Base-by-base conservation (phyloP, 2,888 invertebrate species). In the Erebia ligea region DNA sequence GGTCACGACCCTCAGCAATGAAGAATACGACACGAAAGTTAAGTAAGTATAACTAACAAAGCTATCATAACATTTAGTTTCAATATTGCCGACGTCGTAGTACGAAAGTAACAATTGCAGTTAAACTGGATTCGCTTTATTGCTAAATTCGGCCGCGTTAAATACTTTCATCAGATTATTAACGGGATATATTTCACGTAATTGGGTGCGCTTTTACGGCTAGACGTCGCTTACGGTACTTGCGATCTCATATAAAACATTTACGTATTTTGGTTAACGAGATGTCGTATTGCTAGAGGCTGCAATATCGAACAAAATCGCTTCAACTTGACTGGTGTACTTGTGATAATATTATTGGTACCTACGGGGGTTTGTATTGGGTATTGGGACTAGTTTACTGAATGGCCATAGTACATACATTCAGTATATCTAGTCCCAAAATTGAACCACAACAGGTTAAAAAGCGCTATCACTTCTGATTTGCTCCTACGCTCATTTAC, bases 111-210 rank as follows among this genome's bases (percentile, higher is more conserved):
- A 69, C 67, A 67, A 69, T 62, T 59, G 58, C 48, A 64, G 57
- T 58, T 17, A 63, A 74, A 72, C 72, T 68, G 66, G 70, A 71
- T 68, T 67, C 67, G 45, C 50, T 75, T 71, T 67, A 72, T 70
- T 67, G 63, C 70, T 67, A 61, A 62, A 67, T 68, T 65, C 70
- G 72, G 59, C 65, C 73, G 68, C 66, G 73, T 71, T 73, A 68
- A 66, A 71, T 66, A 71, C 73, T 76, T 75, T 72, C 71, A 71
- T 74, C 73, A 50, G 75, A 69, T 72, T 66, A 69, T 67, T 72
- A 74, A 74, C 74, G 72, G 74, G 67, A 72, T 67, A 56, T 71
- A 63, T 69, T 65, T 67, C 66, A 68, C 52, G 63, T 70, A 68
- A 68, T 71, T 73, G 71, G 56, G 71, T 34, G 66, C 71, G 63